Conservation (phyloP, 2,888 invertebrate species). For the Tinea trinotella region DNA sequence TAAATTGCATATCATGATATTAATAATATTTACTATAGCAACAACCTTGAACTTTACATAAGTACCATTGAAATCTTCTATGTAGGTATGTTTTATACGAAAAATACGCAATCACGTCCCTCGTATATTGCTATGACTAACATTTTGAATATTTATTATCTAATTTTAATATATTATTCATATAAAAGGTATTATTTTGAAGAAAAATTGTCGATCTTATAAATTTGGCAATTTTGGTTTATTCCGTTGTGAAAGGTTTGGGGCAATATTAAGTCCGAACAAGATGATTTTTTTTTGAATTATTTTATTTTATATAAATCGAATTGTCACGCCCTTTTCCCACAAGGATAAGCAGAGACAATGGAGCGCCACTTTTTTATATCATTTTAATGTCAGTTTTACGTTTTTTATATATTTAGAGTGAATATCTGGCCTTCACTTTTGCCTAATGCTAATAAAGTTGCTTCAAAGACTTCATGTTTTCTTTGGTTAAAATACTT, state of each 20-base stretch:
- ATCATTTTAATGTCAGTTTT: no score
- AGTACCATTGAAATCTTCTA: background rate
- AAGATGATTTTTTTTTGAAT: no score
- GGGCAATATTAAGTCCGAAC: no score
- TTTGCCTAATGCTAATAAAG: no score
- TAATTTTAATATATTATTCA: conserved; percentile 13
- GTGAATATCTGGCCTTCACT: no score
- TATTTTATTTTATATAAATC: no score
- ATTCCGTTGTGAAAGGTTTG: background rate
- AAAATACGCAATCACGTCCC: conserved; percentile 10
- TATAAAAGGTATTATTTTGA: background rate
- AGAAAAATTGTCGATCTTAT: background rate
- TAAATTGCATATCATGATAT: background rate
- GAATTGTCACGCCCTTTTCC: no score
- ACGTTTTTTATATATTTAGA: no score
- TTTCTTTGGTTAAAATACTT: no score
- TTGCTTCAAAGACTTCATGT: no score
- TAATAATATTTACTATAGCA: background rate
- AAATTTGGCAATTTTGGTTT: background rate
- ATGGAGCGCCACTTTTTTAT: no score
- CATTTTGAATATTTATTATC: conserved; percentile 16
- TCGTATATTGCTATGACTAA: conserved; percentile 4
- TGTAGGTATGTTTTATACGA: background rate
- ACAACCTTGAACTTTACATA: conserved; percentile 17
- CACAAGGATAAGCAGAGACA: no score